phyloP scores from a whole-genome alignment of 1,140 invertebrate species.

The Hormaphis cornu region DNA sequence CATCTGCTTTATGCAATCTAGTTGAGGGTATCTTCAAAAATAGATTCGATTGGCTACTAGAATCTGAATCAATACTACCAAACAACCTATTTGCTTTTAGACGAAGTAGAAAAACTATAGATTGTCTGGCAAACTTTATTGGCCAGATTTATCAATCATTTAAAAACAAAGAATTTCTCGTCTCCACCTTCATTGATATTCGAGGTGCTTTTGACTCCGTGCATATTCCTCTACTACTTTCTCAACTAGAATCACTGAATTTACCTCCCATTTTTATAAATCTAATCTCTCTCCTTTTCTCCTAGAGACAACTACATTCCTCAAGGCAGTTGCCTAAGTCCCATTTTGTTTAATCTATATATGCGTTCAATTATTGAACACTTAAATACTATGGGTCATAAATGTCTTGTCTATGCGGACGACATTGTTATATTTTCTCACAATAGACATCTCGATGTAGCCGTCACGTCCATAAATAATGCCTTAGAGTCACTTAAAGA shows the following conservation, averaged over 20 bases:
- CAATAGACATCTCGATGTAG: not conserved
- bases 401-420: not conserved
- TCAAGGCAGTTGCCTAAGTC: not conserved
- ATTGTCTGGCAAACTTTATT: not conserved
- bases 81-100: not conserved
- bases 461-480: not conserved
- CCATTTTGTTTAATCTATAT: not conserved
- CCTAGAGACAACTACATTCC: not conserved
- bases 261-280: not conserved
- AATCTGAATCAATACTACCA: not conserved
- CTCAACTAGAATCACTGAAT: not conserved
- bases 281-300: not conserved
- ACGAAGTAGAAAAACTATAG: not conserved
- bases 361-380: not conserved
- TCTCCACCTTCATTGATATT: not conserved
- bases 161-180: not conserved
- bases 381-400: not conserved
- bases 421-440: not conserved
- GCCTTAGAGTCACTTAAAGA: not conserved
- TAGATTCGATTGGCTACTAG: not conserved
- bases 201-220: not conserved
- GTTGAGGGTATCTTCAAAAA: not conserved
- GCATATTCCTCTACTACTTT: not conserved
- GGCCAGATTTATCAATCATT: not conserved
- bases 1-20: not conserved